These are phyloP conservation scores for Crioceris asparagi DNA, from an alignment of 2,888 invertebrate genomes.

Conservation along the genomic window DNA sequence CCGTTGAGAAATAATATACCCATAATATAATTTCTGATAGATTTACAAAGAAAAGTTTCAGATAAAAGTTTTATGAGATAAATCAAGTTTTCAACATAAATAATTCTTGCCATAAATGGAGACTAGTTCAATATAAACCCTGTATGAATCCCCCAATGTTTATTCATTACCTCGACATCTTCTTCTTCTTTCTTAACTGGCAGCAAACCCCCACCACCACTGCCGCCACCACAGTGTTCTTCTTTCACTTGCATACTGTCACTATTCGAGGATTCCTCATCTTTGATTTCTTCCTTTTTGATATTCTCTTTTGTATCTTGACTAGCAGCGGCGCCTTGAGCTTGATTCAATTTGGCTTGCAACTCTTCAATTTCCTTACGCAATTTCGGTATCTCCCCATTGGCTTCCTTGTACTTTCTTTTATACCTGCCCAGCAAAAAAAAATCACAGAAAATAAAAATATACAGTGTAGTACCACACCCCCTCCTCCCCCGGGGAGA, in stretches of 20 bases:
- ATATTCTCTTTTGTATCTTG: constrained; percentile 47
- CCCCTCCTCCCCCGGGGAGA: neutral
- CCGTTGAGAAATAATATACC: too few relatives aligned
- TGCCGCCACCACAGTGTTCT: constrained; percentile 28
- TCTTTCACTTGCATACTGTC: constrained; percentile 37
- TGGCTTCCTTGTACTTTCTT: constrained; percentile 80
- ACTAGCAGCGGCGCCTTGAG: constrained; percentile 39
- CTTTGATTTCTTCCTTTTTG: constrained; percentile 38
- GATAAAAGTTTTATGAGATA: too few relatives aligned
- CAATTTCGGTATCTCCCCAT: constrained; percentile 69
- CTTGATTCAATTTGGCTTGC: constrained; percentile 45
- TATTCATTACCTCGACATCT: constrained; percentile 30
- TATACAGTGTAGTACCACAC: neutral
- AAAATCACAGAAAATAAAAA: neutral
- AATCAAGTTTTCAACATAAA: too few relatives aligned
- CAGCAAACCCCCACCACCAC: too few relatives aligned
- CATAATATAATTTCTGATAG: too few relatives aligned
- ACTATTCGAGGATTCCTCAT: constrained; percentile 34
- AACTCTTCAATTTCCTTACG: constrained; percentile 59
- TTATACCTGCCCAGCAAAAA: constrained; percentile 52
- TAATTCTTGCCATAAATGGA: too few relatives aligned
- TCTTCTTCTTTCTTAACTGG: constrained; percentile 40
- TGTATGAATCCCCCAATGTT: too few relatives aligned
- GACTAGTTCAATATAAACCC: too few relatives aligned
- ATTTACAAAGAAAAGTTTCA: too few relatives aligned